Evolutionary conservation across 1,140 invertebrate species (phyloP), one percentile per base, ranked within the genome.

Genomic region (Drosophila mayri): DNA sequence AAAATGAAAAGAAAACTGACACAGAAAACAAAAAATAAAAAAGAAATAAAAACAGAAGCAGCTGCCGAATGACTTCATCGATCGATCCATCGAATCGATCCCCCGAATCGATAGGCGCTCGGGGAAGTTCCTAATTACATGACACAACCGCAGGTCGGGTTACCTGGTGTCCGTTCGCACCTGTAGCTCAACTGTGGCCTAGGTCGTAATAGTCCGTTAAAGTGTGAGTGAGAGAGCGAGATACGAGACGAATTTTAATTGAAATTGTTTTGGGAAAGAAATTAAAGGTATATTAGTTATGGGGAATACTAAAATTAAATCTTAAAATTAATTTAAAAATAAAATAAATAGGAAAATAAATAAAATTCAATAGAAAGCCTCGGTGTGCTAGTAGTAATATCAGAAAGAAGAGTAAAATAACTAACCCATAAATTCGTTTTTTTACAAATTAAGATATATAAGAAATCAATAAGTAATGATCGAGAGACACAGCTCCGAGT

Each of bases 51-150:
- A 58, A 70, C 64, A 77, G 52, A 40, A 50, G 60, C 63, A 73
- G 64, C 76, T 44, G 54, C 52, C 43, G 47, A 44, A 87, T 67
- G 76, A 90, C 81, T 90, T 67, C 64, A 90, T 75, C 62, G 67
- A 90, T 75, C 62, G 67, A 76, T 73, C 41, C 52, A 52, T 63
- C 57, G 11, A 18, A 18, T 64, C 73, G 60, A 55, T 43, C 55
- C 22, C 38, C 60, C 30, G 25, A 25, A 37, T 81, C 62, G 52
- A 55, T 55, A 25, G 20, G 50, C 50, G 32, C 79, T 62, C 68
- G 61, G 68, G 76, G 76, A 85, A 81, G 74, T 85, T 81, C 85
- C 85, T 88, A 88, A 88, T 88, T 88, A 88, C 85, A 88, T 88
- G 86, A 90, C 85, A 90, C 85, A 47, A 90, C 81, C 85, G 85